Evolutionary conservation across 92 coral and sea anemone genomes (phyloP).

Genomic region (Montipora capitata): DNA sequence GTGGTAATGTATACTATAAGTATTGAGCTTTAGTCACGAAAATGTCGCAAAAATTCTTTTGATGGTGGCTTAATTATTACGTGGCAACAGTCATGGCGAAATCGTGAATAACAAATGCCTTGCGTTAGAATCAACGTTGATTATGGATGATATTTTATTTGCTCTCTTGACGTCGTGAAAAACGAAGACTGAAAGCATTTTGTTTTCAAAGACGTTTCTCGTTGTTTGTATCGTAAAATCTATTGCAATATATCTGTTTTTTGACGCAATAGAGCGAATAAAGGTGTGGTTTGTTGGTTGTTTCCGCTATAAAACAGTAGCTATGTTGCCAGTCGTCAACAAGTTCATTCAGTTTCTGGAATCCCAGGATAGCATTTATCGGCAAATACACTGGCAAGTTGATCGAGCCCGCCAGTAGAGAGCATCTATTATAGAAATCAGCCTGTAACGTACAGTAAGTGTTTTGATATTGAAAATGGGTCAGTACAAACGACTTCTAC

Average conservation of each 20-base stretch:
- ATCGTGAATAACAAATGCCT: too few relatives aligned
- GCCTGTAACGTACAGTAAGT: not conserved
- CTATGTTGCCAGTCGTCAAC: not conserved
- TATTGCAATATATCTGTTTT: slow-evolving; percentile 14
- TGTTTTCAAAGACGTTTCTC: not conserved
- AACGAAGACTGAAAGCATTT: too few relatives aligned
- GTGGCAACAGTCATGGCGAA: too few relatives aligned
- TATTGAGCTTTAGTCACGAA: not conserved
- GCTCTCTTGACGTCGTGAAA: too few relatives aligned
- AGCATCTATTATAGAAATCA: not conserved
- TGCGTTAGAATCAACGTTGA: too few relatives aligned
- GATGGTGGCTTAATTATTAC: too few relatives aligned
- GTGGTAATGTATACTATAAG: not conserved
- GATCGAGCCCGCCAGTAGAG: too few relatives aligned
- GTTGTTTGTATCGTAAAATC: slow-evolving; percentile 12
- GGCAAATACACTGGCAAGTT: too few relatives aligned
- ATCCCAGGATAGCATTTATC: not conserved
- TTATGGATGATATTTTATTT: too few relatives aligned
- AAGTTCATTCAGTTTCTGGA: not conserved
- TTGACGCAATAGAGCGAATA: slow-evolving; percentile 1
- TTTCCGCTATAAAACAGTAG: too few relatives aligned
- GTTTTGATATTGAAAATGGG: too few relatives aligned
- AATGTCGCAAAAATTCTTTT: not conserved
- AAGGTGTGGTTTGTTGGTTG: not conserved
- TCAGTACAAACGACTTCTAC: too few relatives aligned